These are phyloP conservation scores for Hydrozoanthus tunicans DNA, from an alignment of 64 coral and sea anemone species.

Conservation along the genomic window DNA sequence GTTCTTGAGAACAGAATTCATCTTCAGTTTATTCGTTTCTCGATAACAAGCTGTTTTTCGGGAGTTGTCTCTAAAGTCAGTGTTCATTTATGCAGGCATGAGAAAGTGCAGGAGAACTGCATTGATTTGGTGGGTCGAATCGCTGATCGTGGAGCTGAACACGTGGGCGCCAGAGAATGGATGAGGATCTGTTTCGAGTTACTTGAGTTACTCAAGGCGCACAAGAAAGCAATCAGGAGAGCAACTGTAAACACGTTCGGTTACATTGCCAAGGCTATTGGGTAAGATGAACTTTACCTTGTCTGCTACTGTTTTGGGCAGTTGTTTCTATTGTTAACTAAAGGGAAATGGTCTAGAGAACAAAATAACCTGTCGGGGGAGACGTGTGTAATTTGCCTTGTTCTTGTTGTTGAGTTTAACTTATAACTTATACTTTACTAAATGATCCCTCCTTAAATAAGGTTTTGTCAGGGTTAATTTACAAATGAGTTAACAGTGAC, in stretches of 20 bases:
- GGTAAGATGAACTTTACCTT: slow-evolving; percentile 50
- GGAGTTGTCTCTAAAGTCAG: not conserved
- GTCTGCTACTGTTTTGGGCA: not conserved
- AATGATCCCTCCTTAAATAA: too few species aligned
- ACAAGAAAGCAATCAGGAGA: slow-evolving; percentile 98
- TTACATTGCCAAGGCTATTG: slow-evolving; percentile 99
- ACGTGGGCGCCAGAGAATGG: slow-evolving; percentile 97
- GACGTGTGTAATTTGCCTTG: too few species aligned
- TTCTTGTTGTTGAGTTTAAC: too few species aligned
- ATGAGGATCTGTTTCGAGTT: slow-evolving; percentile 99
- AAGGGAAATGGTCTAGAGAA: not conserved
- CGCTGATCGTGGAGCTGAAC: slow-evolving; percentile 97
- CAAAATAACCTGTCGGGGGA: not conserved
- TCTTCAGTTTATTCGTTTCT: too few species aligned
- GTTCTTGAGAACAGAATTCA: too few species aligned
- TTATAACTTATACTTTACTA: too few species aligned
- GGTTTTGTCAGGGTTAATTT: too few species aligned
- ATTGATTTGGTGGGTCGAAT: slow-evolving; percentile 97
- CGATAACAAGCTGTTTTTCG: not conserved
- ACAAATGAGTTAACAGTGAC: too few species aligned
- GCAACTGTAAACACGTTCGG: slow-evolving; percentile 99
- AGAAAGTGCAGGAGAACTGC: slow-evolving; percentile 98
- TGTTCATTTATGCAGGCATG: slow-evolving; percentile 68
- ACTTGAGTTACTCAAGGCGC: slow-evolving; percentile 92
- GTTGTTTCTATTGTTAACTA: not conserved